phyloP scores from a whole-genome alignment of 2,797 vertebrate genomes.

The Falco concolor region DNA sequence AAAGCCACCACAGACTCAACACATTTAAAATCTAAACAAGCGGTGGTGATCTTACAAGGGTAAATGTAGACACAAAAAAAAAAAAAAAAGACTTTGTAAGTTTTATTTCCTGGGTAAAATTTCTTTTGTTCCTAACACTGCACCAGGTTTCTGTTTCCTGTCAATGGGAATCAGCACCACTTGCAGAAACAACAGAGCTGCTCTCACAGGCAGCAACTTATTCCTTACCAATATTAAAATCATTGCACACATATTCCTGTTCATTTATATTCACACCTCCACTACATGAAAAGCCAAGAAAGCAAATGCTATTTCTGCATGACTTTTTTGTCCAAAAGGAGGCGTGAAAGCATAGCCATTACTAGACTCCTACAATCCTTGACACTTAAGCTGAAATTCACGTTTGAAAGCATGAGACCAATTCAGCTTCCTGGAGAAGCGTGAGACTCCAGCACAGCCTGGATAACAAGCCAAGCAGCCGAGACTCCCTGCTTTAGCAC shows the following conservation, averaged over 20 bases:
- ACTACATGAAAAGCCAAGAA: background rate
- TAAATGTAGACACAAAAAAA: background rate
- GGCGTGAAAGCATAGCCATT: background rate
- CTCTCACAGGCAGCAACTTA: background rate
- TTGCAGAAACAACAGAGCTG: background rate
- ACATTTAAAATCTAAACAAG: background rate
- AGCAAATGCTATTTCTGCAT: background rate
- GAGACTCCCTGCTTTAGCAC: background rate
- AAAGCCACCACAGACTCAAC: background rate
- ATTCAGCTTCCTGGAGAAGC: background rate
- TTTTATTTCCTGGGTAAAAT: background rate
- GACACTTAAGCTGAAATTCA: background rate
- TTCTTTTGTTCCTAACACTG: background rate
- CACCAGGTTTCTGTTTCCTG: background rate
- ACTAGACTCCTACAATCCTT: background rate
- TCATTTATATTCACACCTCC: background rate
- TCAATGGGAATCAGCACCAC: background rate
- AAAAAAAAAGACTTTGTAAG: background rate
- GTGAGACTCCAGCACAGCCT: fast-evolving
- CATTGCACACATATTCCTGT: background rate
- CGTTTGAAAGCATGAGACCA: background rate
- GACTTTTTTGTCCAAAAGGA: background rate
- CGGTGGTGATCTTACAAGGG: background rate
- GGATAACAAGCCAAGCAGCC: background rate
- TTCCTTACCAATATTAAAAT: background rate